These are phyloP conservation scores for Popillia japonica DNA, from an alignment of 1,140 invertebrate genomes.

Conservation along the genomic window DNA sequence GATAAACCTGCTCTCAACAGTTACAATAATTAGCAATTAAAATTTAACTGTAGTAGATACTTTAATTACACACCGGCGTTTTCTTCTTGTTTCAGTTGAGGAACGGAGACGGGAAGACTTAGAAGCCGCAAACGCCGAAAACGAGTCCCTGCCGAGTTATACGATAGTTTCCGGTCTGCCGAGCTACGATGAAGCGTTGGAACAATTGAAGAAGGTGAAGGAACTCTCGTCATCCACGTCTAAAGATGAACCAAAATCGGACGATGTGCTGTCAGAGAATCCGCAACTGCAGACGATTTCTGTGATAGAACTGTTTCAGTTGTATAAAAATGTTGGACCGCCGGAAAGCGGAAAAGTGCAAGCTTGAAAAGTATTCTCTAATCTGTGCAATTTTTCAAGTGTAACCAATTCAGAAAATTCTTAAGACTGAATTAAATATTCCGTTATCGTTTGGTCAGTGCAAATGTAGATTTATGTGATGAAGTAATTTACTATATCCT, in stretches of 20 bases:
- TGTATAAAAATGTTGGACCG: constrained; percentile 48
- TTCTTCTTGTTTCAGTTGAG: constrained; percentile 54
- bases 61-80: constrained; percentile 15
- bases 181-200: constrained; percentile 69
- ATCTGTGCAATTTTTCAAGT: not conserved
- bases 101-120: constrained; percentile 48
- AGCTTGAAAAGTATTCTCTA: not conserved
- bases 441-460: not conserved
- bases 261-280: constrained; percentile 43
- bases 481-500: constrained; percentile 3
- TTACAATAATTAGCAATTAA: constrained; percentile 24
- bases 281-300: constrained; percentile 54
- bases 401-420: not conserved
- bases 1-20: not conserved
- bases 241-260: constrained; percentile 27
- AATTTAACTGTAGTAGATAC: not conserved
- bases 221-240: constrained; percentile 44
- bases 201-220: constrained; percentile 62
- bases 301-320: constrained; percentile 56
- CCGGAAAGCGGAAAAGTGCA: constrained; percentile 24
- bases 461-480: not conserved
- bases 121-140: constrained; percentile 55
- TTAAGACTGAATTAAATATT: not conserved
- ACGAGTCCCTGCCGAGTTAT: constrained; percentile 68
- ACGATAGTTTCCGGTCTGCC: constrained; percentile 70